Evolutionary conservation across 2,888 invertebrate species (phyloP).

Genomic region (Hypena proboscidalis): DNA sequence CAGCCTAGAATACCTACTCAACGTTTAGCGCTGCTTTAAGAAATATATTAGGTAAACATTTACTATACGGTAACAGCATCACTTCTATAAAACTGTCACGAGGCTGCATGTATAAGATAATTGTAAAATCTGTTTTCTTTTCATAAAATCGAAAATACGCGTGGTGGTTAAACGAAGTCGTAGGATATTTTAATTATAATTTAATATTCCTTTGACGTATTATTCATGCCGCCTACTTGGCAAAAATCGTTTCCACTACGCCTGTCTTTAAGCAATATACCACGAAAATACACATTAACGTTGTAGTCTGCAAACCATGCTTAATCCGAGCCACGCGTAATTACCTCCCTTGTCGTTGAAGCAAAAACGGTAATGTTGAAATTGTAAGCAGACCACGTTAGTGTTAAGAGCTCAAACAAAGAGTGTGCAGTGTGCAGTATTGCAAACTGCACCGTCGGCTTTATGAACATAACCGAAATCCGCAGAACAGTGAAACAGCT

Average conservation of each 20-base stretch:
- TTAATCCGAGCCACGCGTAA: conserved; percentile 36
- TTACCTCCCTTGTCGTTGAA: conserved; percentile 31
- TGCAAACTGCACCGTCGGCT: conserved; percentile 36
- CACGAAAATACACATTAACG: conserved; percentile 20
- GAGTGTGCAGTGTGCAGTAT: conserved; percentile 18
- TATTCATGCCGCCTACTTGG: conserved; percentile 20
- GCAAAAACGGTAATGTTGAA: conserved; percentile 35
- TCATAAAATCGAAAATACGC: too few relatives aligned
- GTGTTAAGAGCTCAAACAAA: conserved; percentile 40
- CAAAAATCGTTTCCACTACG: conserved; percentile 10
- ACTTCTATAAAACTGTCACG: too few relatives aligned
- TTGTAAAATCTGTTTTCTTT: too few relatives aligned
- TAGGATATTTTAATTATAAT: conserved; percentile 23
- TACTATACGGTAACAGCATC: too few relatives aligned
- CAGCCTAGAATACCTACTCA: conserved; percentile 18
- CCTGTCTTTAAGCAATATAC: conserved; percentile 25
- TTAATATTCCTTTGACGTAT: conserved; percentile 18
- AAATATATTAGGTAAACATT: conserved; percentile 27
- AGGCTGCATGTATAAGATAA: too few relatives aligned
- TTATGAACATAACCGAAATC: conserved; percentile 37
- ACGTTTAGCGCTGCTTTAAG: conserved; percentile 22
- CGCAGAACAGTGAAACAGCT: conserved; percentile 46
- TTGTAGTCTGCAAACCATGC: conserved; percentile 22
- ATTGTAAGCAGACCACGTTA: conserved; percentile 41
- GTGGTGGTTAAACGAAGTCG: too few relatives aligned